phyloP scores from a whole-genome alignment of 2,113 vertebrate genomes.

The Carassius gibelio region DNA sequence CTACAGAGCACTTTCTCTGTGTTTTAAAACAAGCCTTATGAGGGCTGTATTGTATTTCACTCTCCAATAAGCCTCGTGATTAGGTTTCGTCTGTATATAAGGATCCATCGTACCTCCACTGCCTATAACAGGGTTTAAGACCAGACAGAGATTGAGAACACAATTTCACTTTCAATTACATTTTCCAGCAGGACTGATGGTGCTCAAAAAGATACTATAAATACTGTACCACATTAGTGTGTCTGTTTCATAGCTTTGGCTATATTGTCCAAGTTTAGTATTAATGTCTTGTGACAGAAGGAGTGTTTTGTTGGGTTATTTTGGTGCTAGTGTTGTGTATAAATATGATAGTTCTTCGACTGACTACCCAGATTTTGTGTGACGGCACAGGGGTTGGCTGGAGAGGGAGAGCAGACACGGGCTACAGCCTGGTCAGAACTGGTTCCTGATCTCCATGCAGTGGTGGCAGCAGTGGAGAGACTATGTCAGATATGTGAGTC shows the following conservation, averaged over 20 bases:
- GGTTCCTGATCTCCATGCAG: slow-evolving; percentile 97
- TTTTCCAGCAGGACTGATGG: background rate
- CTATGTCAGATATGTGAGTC: slow-evolving; percentile 97
- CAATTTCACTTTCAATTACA: slow-evolving; percentile 13
- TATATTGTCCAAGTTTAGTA: background rate
- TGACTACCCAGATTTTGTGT: slow-evolving; percentile 18
- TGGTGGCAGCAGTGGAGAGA: slow-evolving; percentile 99
- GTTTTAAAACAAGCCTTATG: slow-evolving; percentile 15
- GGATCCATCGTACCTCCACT: background rate
- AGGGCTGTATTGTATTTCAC: slow-evolving; percentile 17
- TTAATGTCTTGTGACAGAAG: background rate
- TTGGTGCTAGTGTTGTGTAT: background rate
- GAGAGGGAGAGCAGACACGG: slow-evolving; percentile 96
- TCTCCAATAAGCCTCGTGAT: background rate
- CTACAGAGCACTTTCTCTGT: background rate
- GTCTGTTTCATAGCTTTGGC: slow-evolving; percentile 4
- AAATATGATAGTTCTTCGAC: slow-evolving; percentile 1
- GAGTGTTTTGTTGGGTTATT: background rate
- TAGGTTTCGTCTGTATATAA: background rate
- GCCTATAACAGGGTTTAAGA: background rate
- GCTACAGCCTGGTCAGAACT: slow-evolving; percentile 90
- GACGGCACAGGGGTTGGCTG: slow-evolving; percentile 85
- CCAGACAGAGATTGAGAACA: slow-evolving; percentile 14
- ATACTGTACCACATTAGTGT: slow-evolving; percentile 1
- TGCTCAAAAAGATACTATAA: slow-evolving; percentile 2